Percentiles rank a stretch among this genome's conserved stretches.
phyloP scores from a whole-genome alignment of 2,888 invertebrate genomes.

The Morpho helenor region DNA sequence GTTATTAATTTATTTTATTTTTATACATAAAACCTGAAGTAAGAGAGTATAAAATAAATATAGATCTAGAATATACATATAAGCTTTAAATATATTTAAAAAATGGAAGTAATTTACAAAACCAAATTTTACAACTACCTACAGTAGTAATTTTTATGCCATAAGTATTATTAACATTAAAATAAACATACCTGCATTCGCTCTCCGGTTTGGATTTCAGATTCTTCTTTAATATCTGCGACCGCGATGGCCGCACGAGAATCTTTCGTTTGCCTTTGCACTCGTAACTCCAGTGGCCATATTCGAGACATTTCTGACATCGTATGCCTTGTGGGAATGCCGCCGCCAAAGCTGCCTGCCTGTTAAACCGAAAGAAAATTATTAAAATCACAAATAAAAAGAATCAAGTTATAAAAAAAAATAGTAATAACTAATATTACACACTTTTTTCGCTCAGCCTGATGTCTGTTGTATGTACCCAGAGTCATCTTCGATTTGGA shows the following conservation, averaged over 20 bases:
- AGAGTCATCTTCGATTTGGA: constrained; percentile 53
- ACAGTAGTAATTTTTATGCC: too few relatives aligned
- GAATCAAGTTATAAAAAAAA: constrained; percentile 2
- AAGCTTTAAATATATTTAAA: too few relatives aligned
- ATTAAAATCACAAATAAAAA: background rate
- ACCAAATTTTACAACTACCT: too few relatives aligned
- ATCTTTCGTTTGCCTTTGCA: constrained; percentile 95
- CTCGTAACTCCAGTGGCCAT: constrained; percentile 97
- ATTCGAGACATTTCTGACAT: constrained; percentile 95
- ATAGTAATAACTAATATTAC: constrained; percentile 18
- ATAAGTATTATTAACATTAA: constrained; percentile 4
- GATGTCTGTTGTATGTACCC: constrained; percentile 71
- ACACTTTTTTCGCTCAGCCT: constrained; percentile 68
- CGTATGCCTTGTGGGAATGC: constrained; percentile 87
- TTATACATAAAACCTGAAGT: too few relatives aligned
- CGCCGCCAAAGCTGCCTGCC: constrained; percentile 80
- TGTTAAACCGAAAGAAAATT: constrained; percentile 35
- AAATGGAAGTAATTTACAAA: too few relatives aligned
- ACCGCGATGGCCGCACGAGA: constrained; percentile 90
- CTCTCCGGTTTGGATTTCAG: constrained; percentile 60
- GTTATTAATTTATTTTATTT: too few relatives aligned
- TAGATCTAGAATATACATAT: too few relatives aligned
- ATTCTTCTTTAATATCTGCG: constrained; percentile 86
- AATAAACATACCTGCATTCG: constrained; percentile 51
- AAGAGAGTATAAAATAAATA: too few relatives aligned